Evolutionary conservation across 2,797 vertebrate species (phyloP).

Genomic region (Microctenopoma stevenorrisi): DNA sequence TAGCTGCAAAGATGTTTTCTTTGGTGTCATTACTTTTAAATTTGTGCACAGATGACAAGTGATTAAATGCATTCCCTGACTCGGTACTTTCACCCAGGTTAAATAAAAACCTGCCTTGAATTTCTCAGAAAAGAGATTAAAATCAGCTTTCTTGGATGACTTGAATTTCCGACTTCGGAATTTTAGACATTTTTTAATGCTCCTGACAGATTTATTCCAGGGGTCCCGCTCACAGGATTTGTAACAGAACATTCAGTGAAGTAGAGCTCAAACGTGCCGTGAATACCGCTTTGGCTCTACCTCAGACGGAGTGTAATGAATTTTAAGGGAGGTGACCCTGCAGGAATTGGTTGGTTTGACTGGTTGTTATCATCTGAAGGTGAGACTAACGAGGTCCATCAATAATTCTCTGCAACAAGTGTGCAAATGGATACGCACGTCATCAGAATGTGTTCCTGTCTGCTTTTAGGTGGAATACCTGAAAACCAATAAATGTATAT

Average conservation of each 20-base stretch:
- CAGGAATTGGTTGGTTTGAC: conserved; percentile 4
- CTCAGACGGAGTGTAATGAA: conserved; percentile 28
- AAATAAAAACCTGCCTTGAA: not conserved
- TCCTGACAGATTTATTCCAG: conserved; percentile 34
- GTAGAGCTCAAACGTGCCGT: conserved; percentile 31
- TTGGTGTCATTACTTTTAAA: not conserved
- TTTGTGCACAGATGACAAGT: not conserved
- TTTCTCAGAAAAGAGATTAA: conserved; percentile 11
- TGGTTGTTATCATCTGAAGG: conserved; percentile 31
- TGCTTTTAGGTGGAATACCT: not conserved
- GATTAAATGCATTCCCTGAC: not conserved
- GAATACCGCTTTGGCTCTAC: conserved; percentile 20
- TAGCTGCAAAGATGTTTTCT: not conserved
- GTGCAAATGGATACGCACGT: not conserved
- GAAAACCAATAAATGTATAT: not conserved
- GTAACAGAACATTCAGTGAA: conserved; percentile 40
- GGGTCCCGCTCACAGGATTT: conserved; percentile 39
- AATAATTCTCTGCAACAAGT: conserved; percentile 9
- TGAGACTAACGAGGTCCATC: conserved; percentile 29
- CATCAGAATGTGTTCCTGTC: not conserved
- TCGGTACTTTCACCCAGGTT: not conserved
- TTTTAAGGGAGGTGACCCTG: conserved; percentile 16
- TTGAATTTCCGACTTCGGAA: conserved; percentile 13
- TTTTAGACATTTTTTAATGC: conserved; percentile 15
- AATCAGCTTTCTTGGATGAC: conserved; percentile 8